Base-by-base conservation (phyloP, 1,140 invertebrate species). In the Archivesica marissinica region DNA sequence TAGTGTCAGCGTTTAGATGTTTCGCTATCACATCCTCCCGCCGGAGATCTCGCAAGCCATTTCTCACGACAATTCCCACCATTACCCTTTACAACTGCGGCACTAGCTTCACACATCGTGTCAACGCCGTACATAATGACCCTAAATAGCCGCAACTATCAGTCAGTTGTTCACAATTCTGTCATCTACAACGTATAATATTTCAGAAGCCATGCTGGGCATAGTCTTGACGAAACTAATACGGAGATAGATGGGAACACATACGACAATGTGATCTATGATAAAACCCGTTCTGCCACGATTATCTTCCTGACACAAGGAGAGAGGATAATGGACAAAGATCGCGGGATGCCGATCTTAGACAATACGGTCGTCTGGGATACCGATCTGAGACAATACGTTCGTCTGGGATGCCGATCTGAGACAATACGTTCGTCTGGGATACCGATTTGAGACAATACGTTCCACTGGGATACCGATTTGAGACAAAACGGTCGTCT, bases 211-310 rank as follows among this genome's bases (percentile, higher is more conserved):
- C 79, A 38, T 72, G 79, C 79, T 72, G 79, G 6, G 79, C 28
- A 25, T n/a, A 54, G 41, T 72, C 79, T 59, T 79, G 77, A 79
- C 77, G 77, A 79, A 79, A 79, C 77, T 79, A 79, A 79, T 79
- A 79, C 77, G 50, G 77, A 79, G 38, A 35, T 41, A 15, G 56
- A 66, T 61, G 77, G 77, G 68, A 68, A 61, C 20, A 28, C 39
- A 38, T 23, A 59, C 47, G 76, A 59, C 76, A 64, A 61, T 25
- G 77, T 66, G 44, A 44, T 66, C 59, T 66, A 79, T 79, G 77
- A 47, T 50, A 66, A 79, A 66, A 39, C 44, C 41, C 25, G 11
- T 23, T 11, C 17, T 59, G 35, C 35, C 35, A 54, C n/a, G 28
- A 76, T 76, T 76, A 76, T 76, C 74, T 76, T 52, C n/a, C 13